These are phyloP conservation scores for Peromyscus aztecus DNA, from an alignment of 2,797 vertebrate genomes.

Conservation along the genomic window DNA sequence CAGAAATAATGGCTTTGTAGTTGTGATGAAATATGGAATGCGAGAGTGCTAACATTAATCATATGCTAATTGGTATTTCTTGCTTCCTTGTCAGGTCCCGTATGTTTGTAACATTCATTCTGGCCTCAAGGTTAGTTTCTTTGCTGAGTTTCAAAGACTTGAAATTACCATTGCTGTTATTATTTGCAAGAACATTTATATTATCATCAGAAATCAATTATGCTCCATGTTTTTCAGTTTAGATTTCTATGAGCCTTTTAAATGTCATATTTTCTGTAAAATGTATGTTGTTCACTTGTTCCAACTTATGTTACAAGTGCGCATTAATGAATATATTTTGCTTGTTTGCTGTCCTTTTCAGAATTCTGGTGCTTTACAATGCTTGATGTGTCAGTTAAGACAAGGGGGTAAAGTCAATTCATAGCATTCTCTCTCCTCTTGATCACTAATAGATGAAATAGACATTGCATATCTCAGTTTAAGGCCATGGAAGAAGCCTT, in stretches of 20 bases:
- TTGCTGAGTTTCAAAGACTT: background rate
- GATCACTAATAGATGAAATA: background rate
- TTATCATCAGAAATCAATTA: slow-evolving; percentile 45
- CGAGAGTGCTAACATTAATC: slow-evolving; percentile 16
- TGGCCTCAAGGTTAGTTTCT: background rate
- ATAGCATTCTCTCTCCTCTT: background rate
- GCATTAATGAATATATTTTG: background rate
- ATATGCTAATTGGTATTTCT: background rate
- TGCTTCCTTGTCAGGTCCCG: background rate
- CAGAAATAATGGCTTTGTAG: background rate
- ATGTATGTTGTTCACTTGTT: background rate
- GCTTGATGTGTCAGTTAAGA: background rate
- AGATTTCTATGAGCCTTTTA: slow-evolving; percentile 10
- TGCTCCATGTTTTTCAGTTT: background rate
- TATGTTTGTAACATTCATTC: background rate
- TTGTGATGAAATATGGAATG: slow-evolving; percentile 23
- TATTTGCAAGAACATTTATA: slow-evolving; percentile 9
- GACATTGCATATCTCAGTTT: background rate
- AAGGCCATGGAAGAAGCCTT: background rate
- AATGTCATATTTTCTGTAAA: slow-evolving; percentile 44
- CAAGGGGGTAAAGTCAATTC: background rate
- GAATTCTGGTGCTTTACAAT: background rate
- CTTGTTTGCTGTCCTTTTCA: background rate
- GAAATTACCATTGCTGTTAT: background rate
- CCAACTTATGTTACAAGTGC: background rate